These are phyloP conservation scores for Icerya purchasi DNA, from an alignment of 2,888 invertebrate species.

Conservation along the genomic window DNA sequence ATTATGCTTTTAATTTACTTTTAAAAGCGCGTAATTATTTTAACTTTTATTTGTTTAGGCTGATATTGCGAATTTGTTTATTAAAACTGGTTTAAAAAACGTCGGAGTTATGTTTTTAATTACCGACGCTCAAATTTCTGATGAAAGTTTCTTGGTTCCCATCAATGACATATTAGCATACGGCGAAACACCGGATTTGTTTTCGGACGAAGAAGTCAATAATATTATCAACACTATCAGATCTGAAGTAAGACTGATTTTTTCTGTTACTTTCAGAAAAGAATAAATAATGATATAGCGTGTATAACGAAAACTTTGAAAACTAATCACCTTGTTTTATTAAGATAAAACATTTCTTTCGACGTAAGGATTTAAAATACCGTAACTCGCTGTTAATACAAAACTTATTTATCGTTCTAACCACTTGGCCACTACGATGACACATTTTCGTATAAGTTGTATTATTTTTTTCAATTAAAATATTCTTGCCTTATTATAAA, in stretches of 20 bases:
- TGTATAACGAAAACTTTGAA: too few species aligned
- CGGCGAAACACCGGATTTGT: slow-evolving; percentile 77
- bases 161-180: slow-evolving; percentile 85
- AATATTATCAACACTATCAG: slow-evolving; percentile 56
- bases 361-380: too few species aligned
- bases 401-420: too few species aligned
- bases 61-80: slow-evolving; percentile 46
- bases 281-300: too few species aligned
- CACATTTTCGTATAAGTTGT: too few species aligned
- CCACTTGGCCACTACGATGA: too few species aligned
- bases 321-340: too few species aligned
- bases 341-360: too few species aligned
- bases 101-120: slow-evolving; percentile 69
- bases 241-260: slow-evolving; percentile 35
- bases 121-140: slow-evolving; percentile 83
- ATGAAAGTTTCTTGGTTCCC: slow-evolving; percentile 72
- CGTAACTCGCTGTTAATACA: too few species aligned
- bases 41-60: slow-evolving; percentile 23
- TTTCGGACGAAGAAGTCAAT: slow-evolving; percentile 76
- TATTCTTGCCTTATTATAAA: too few species aligned
- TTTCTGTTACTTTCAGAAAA: neutral
- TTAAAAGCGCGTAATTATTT: neutral
- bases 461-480: too few species aligned
- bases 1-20: too few species aligned
- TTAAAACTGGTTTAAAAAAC: slow-evolving; percentile 68